Percentiles rank a stretch among this genome's conserved stretches.
Conservation (phyloP, 2,113 vertebrate genomes). For the Salvelinus fontinalis region DNA sequence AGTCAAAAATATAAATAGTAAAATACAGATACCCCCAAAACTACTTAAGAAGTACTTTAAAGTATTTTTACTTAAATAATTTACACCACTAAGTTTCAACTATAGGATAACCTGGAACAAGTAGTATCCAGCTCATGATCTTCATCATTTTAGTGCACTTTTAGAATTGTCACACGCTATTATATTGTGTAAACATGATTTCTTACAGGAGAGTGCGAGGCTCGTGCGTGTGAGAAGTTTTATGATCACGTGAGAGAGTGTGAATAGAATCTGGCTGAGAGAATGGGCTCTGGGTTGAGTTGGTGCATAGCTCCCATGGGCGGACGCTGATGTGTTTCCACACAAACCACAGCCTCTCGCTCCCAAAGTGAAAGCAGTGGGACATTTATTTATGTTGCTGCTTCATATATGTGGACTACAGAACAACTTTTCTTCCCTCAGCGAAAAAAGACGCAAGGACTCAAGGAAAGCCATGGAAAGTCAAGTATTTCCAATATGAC, state of each 20-base stretch:
- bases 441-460: constrained; percentile 27
- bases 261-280: constrained; percentile 17
- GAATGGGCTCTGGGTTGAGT: constrained; percentile 17
- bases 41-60: too few species aligned
- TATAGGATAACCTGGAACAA: too few species aligned
- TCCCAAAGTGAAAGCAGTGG: constrained; percentile 45
- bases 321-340: constrained; percentile 49
- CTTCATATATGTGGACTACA: constrained; percentile 48
- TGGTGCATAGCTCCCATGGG: constrained; percentile 55
- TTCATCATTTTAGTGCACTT: not conserved
- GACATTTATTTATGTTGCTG: constrained; percentile 52
- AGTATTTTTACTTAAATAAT: too few species aligned
- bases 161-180: too few species aligned
- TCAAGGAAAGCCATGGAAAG: constrained; percentile 57
- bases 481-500: constrained; percentile 52
- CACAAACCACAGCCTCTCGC: constrained; percentile 65
- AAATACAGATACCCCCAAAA: too few species aligned
- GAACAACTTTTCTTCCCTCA: constrained; percentile 40
- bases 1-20: too few species aligned
- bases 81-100: too few species aligned
- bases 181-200: not conserved
- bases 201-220: not conserved
- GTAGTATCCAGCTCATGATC: too few species aligned
- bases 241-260: constrained; percentile 46
- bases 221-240: constrained; percentile 19